Percentiles rank a stretch among this genome's conserved stretches.
Evolutionary conservation across 2,797 vertebrate species (phyloP).

Genomic region (Echiichthys vipera): DNA sequence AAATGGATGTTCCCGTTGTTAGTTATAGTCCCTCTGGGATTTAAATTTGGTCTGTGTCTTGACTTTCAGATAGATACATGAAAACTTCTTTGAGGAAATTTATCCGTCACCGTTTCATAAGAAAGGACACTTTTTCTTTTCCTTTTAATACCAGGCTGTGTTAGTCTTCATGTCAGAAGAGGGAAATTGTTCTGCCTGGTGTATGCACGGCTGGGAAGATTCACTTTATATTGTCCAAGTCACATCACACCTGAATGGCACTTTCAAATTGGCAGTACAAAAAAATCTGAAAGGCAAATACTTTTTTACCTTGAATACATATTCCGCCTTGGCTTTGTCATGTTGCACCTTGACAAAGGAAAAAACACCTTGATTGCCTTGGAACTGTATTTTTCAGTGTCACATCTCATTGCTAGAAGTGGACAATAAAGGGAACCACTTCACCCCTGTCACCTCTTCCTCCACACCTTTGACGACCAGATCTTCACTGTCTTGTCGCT

Average conservation of each 20-base stretch:
- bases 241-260: constrained; percentile 69
- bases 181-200: constrained; percentile 31
- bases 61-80: constrained; percentile 39
- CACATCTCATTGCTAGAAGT: constrained; percentile 32
- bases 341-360: constrained; percentile 33
- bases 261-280: constrained; percentile 68
- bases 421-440: constrained; percentile 35
- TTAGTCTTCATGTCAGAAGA: constrained; percentile 21
- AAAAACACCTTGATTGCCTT: constrained; percentile 43
- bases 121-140: constrained; percentile 71
- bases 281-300: constrained; percentile 39
- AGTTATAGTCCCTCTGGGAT: constrained; percentile 20
- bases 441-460: constrained; percentile 83
- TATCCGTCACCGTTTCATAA: constrained; percentile 47
- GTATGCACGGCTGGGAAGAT: constrained; percentile 30
- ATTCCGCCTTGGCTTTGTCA: constrained; percentile 21
- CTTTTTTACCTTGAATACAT: constrained; percentile 39
- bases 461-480: constrained; percentile 87
- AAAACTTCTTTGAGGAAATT: constrained; percentile 54
- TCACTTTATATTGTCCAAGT: constrained; percentile 45
- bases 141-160: constrained; percentile 30
- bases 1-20: constrained; percentile 16
- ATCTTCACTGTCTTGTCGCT: constrained; percentile 97
- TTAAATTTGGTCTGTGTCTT: constrained; percentile 9
- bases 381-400: constrained; percentile 46